Conservation (phyloP, 2,797 vertebrate species). For the Syngnathus rostellatus region DNA sequence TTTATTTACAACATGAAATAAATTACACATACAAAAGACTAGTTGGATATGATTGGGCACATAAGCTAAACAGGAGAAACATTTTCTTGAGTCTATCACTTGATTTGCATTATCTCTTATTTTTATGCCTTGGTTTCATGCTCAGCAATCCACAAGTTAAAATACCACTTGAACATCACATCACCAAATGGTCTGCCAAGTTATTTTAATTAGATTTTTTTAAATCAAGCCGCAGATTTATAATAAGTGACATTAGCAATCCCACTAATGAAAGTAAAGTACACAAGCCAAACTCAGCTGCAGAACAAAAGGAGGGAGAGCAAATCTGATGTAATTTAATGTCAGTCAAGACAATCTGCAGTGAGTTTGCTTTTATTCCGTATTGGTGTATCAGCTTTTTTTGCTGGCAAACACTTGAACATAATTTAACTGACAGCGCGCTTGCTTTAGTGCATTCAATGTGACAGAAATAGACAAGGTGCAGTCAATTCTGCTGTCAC, state of each 20-base stretch:
- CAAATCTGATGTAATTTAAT: conserved; percentile 7
- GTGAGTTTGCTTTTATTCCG: neutral
- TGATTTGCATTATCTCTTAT: neutral
- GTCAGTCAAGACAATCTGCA: conserved; percentile 4
- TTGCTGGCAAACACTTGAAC: conserved; percentile 1
- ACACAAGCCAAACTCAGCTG: neutral
- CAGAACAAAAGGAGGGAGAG: neutral
- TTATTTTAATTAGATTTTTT: neutral
- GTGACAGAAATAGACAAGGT: neutral
- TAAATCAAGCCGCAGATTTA: neutral
- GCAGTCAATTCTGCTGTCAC: neutral
- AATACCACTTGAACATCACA: neutral
- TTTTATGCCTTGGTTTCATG: neutral
- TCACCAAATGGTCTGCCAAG: neutral
- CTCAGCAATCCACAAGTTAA: neutral
- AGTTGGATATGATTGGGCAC: no score
- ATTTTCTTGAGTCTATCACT: no score
- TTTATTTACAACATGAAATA: neutral
- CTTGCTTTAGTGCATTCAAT: neutral
- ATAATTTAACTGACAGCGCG: neutral
- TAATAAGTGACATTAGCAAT: conserved; percentile 5
- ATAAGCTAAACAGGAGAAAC: no score
- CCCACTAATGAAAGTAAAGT: conserved; percentile 1
- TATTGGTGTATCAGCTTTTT: conserved; percentile 3
- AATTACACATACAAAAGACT: no score